These are phyloP conservation scores for Cyanoramphus novaezelandiae DNA, from an alignment of 2,113 vertebrate genomes.

Conservation along the genomic window DNA sequence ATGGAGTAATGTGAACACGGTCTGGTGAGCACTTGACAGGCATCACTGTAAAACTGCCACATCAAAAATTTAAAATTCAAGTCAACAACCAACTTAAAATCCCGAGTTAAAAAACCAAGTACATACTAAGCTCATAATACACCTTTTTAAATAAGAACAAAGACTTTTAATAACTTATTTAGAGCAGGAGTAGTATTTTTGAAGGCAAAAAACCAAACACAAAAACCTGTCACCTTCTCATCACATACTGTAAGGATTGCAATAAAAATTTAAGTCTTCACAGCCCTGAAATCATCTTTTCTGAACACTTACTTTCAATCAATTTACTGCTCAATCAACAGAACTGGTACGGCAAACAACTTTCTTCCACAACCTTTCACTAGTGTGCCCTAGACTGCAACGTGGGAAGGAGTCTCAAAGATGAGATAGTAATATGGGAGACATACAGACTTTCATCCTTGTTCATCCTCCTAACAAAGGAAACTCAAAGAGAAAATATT, in stretches of 20 bases:
- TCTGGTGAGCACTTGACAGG: not conserved
- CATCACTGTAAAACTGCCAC: not conserved
- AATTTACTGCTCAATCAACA: not conserved
- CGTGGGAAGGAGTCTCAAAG: not conserved
- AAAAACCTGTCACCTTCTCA: not conserved
- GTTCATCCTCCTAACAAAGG: not conserved
- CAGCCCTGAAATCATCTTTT: not conserved
- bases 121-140: not conserved
- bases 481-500: not conserved
- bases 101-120: accelerated
- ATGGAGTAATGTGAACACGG: not conserved
- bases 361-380: not conserved
- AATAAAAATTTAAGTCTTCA: not conserved
- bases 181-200: not conserved
- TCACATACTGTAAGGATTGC: not conserved
- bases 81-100: not conserved
- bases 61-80: not conserved
- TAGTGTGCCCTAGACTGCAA: not conserved
- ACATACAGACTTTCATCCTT: not conserved
- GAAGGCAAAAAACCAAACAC: not conserved
- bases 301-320: not conserved
- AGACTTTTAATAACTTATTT: not conserved
- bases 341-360: not conserved
- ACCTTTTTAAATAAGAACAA: not conserved
- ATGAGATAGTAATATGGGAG: not conserved